Conservation (phyloP, 1,140 invertebrate genomes). For the Bombus polaris region DNA sequence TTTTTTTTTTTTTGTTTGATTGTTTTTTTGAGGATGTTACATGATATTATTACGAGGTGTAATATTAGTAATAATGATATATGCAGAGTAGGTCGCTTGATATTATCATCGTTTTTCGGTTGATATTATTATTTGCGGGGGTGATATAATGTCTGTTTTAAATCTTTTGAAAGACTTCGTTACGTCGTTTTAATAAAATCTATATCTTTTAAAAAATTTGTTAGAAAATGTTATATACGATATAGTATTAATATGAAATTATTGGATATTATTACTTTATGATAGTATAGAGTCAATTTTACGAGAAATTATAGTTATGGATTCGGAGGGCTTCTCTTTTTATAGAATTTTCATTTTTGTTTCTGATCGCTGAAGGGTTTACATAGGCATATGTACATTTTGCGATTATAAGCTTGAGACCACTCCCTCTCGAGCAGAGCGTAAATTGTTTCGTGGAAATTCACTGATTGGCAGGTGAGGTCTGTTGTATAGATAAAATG, state of each 20-base stretch:
- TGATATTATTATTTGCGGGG: too few species aligned
- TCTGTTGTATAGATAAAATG: constrained; percentile 1
- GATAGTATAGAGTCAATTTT: too few species aligned
- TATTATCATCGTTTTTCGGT: too few species aligned
- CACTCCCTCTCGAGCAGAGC: constrained; percentile 1
- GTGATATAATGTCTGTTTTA: background rate
- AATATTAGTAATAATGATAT: too few species aligned
- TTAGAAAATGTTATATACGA: background rate
- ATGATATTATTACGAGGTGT: too few species aligned
- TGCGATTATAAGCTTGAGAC: background rate
- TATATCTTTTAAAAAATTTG: background rate
- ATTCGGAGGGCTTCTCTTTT: background rate
- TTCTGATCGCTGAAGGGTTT: background rate
- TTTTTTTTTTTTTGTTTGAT: too few species aligned
- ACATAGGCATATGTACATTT: background rate
- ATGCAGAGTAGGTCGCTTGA: too few species aligned
- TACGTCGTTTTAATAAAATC: background rate
- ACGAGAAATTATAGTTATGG: background rate
- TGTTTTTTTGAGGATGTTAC: too few species aligned
- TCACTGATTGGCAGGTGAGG: constrained; percentile 1
- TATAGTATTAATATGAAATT: too few species aligned
- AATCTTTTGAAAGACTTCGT: background rate
- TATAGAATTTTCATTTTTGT: too few species aligned
- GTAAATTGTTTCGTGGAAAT: constrained; percentile 29
- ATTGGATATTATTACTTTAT: too few species aligned